Evolutionary conservation across 2,113 vertebrate genomes (phyloP), one percentile per base, ranked within the genome.

Genomic region (Alectura lathami): DNA sequence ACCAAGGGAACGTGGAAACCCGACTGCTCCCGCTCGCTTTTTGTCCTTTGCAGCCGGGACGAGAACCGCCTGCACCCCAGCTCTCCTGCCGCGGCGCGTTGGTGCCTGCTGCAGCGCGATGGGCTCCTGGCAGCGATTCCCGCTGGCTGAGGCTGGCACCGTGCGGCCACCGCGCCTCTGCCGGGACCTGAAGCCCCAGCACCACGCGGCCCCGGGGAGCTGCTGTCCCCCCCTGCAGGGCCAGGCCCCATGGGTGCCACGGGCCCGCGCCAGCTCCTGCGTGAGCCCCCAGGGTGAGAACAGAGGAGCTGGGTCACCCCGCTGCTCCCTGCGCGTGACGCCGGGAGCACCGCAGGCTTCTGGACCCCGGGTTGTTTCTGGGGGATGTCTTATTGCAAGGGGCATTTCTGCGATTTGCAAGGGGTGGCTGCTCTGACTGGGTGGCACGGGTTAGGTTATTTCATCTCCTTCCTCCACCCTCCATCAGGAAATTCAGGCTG

Each of bases 81-180:
- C 15, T 21, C 59, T 5, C 18, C 13, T 24, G 13, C 70, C 6
- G 45, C 1, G 17, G 20, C 3, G n/a, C 1, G 0, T 34, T 45
- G 20, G 5, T 6, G 0, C 26, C 20, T 8, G 63, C 63, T 48
- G 29, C 50, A 17, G 13, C 1, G 3, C 0, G 2, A 27, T 3
- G 57, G 62, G 11, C 5, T 26, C 0, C 0, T 9, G 62, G 53
- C 24, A 11, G 9, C 0, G 32, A 5, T 17, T 38, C 56, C 81
- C 79, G 36, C 75, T 14, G 67, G 1, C 1, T 1, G 5, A 34
- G 30, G 5, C 13, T 1, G 5, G 21, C 8, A 15, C 9, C 45
- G 42, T 4, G 77, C 34, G 6, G 60, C n/a, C 26, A 0, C 21
- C 17, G 0, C 0, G 34, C 42, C n/a, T n/a, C n/a, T n/a, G n/a